Conservation (phyloP, 1,140 invertebrate species). For the Teleogryllus occipitalis region DNA sequence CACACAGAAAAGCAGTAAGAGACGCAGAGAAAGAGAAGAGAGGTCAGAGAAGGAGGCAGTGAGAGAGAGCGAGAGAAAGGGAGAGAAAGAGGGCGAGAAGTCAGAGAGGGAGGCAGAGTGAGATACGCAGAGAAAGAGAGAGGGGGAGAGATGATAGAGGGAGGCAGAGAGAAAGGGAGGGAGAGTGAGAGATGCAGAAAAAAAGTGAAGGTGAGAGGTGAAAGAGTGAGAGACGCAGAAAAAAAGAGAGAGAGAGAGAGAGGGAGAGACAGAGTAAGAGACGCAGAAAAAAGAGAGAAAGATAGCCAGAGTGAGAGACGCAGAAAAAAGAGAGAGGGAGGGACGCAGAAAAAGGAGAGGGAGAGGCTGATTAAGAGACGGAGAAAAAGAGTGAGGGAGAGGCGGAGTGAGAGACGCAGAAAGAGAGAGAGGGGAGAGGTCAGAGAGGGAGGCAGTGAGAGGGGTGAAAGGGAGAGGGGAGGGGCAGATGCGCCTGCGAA, state of each 20-base stretch:
- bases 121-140: background rate
- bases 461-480: background rate
- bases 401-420: background rate
- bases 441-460: background rate
- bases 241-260: no score
- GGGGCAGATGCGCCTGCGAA: no score
- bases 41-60: background rate
- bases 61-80: background rate
- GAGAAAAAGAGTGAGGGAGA: background rate
- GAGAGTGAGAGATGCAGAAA: slow-evolving; percentile 1
- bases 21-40: no score
- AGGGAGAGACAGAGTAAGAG: background rate
- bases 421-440: background rate
- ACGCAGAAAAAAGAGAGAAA: background rate
- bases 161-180: background rate
- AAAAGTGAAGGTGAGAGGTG: background rate
- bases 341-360: background rate
- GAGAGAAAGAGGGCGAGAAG: background rate
- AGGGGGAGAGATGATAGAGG: background rate
- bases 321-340: background rate
- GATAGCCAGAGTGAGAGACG: background rate
- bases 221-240: background rate
- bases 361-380: background rate
- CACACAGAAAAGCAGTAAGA: no score
- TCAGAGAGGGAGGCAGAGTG: background rate